phyloP scores from a whole-genome alignment of 2,113 vertebrate genomes.

The Nestor notabilis region DNA sequence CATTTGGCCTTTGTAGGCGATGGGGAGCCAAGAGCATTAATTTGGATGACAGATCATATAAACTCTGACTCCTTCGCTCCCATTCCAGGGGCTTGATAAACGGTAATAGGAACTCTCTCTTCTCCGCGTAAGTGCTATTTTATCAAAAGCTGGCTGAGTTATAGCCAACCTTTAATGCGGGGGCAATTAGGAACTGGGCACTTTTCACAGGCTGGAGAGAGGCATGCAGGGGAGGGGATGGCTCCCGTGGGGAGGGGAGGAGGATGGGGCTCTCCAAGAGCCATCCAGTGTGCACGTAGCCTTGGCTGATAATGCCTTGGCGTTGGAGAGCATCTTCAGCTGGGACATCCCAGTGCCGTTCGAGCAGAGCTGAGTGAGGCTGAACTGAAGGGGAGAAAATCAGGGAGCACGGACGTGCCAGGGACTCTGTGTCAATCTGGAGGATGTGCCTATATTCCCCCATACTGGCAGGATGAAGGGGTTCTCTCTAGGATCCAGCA shows the following conservation, averaged over 20 bases:
- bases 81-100: slow-evolving; percentile 69
- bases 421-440: background rate
- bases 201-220: slow-evolving; percentile 42
- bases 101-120: slow-evolving; percentile 62
- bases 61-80: slow-evolving; percentile 63
- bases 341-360: background rate
- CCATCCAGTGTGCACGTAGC: background rate
- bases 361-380: background rate
- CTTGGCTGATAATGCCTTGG: background rate
- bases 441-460: background rate
- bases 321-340: background rate
- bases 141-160: slow-evolving; percentile 68
- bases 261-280: background rate
- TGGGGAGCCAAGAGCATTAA: slow-evolving; percentile 64
- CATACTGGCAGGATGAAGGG: background rate
- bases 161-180: slow-evolving; percentile 50
- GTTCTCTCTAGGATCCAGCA: background rate
- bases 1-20: slow-evolving; percentile 48
- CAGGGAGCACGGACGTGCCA: background rate
- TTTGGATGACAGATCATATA: slow-evolving; percentile 67
- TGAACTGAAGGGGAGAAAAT: background rate
- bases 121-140: slow-evolving; percentile 60
- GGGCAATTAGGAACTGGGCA: slow-evolving; percentile 46
- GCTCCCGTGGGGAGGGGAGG: background rate
- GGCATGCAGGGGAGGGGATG: background rate